A percentile compares a stretch with the other conserved stretches of the same genome.
phyloP scores from a whole-genome alignment of 2,797 vertebrate species.

The Mionectes olivaceus region DNA sequence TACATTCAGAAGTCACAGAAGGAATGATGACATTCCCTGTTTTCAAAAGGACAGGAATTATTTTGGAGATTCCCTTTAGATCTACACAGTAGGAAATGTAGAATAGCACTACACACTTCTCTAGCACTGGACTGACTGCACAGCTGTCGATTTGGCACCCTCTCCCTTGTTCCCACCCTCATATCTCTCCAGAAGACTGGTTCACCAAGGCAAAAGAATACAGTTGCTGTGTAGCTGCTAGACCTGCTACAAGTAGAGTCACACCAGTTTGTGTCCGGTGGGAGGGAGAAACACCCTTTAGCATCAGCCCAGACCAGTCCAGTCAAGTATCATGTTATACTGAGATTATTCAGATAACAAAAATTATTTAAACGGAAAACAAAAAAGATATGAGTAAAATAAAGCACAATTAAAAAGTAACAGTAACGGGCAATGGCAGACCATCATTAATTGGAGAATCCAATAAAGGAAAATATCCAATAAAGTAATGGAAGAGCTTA shows the following conservation, averaged over 20 bases:
- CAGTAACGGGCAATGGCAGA: background rate
- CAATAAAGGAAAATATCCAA: background rate
- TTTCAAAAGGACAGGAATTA: background rate
- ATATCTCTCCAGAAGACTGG: background rate
- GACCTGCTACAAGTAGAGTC: background rate
- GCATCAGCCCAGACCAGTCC: background rate
- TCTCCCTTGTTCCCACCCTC: background rate
- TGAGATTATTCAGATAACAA: background rate
- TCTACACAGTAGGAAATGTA: background rate
- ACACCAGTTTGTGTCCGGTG: background rate
- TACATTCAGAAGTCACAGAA: background rate
- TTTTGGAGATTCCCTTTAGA: background rate
- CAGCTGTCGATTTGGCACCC: background rate
- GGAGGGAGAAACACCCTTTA: background rate
- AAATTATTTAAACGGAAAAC: background rate
- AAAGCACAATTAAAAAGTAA: background rate
- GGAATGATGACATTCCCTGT: background rate
- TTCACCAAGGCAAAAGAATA: background rate
- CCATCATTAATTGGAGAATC: background rate
- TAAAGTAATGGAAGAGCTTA: background rate
- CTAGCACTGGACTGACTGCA: fast-evolving
- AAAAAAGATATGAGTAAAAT: background rate
- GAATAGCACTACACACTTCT: background rate
- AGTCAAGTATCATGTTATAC: background rate
- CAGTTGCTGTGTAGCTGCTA: background rate